Conservation (phyloP, 2,888 invertebrate genomes). For the Watsonalla cultraria region DNA sequence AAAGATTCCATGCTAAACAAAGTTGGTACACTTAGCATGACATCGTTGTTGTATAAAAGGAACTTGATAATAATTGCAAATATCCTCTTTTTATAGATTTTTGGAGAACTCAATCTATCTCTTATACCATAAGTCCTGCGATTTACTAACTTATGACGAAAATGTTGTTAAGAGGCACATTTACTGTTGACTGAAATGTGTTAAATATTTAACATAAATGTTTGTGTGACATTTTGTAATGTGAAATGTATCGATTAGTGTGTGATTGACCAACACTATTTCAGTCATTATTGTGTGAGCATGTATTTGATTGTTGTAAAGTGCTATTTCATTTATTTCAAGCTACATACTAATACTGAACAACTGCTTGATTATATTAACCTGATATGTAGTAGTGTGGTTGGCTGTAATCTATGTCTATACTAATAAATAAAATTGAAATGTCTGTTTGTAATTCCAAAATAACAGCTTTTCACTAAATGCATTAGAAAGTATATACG, state of each 20-base stretch:
- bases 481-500: too few relatives aligned
- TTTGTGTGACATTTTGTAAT: constrained; percentile 1
- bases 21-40: too few relatives aligned
- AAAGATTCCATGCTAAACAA: too few relatives aligned
- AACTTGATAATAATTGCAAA: too few relatives aligned
- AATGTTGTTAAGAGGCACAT: constrained; percentile 34
- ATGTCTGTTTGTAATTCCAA: too few relatives aligned
- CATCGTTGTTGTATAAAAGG: too few relatives aligned
- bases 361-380: constrained; percentile 7
- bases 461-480: too few relatives aligned
- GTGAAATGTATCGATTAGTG: too few relatives aligned
- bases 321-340: constrained; percentile 18
- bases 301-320: constrained; percentile 28
- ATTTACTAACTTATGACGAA: too few relatives aligned
- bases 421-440: too few relatives aligned
- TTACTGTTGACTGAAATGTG: constrained; percentile 23
- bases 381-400: constrained; percentile 21
- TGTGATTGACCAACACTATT: constrained; percentile 31
- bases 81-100: too few relatives aligned
- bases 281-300: constrained; percentile 33
- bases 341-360: not conserved
- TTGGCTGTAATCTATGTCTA: constrained; percentile 16
- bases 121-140: not conserved
- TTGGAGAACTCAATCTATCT: not conserved
- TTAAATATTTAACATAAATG: constrained; percentile 18